Conservation (phyloP, 2,797 vertebrate genomes). For the Heterohyrax brucei region DNA sequence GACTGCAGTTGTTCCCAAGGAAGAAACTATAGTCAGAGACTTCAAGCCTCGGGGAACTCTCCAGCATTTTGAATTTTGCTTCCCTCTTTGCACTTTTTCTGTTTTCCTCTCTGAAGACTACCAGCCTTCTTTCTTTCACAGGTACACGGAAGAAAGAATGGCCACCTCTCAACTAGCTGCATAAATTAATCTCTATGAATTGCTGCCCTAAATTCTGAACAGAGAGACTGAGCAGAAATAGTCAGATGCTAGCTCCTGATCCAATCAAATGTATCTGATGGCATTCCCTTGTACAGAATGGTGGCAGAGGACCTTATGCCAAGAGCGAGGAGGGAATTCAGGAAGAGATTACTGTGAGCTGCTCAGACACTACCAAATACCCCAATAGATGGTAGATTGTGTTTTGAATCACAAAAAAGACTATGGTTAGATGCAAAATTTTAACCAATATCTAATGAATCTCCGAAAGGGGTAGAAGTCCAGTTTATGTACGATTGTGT, state of each 20-base stretch:
- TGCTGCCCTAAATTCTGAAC: not conserved
- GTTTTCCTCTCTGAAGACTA: not conserved
- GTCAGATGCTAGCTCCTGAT: not conserved
- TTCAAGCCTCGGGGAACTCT: not conserved
- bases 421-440: slow-evolving; percentile 42
- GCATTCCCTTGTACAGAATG: not conserved
- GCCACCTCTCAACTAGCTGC: not conserved
- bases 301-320: not conserved
- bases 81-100: not conserved
- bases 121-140: not conserved
- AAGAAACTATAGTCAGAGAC: not conserved
- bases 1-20: not conserved
- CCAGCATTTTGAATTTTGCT: not conserved
- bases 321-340: not conserved
- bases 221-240: not conserved
- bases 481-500: not conserved
- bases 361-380: not conserved
- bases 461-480: not conserved
- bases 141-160: not conserved
- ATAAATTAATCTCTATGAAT: slow-evolving; percentile 2
- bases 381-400: not conserved
- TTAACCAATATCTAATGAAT: slow-evolving; percentile 25
- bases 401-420: not conserved
- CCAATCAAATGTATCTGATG: not conserved
- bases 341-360: not conserved